These are phyloP conservation scores for Nycticebus coucang DNA, from an alignment of 2,113 vertebrate genomes.

Conservation along the genomic window DNA sequence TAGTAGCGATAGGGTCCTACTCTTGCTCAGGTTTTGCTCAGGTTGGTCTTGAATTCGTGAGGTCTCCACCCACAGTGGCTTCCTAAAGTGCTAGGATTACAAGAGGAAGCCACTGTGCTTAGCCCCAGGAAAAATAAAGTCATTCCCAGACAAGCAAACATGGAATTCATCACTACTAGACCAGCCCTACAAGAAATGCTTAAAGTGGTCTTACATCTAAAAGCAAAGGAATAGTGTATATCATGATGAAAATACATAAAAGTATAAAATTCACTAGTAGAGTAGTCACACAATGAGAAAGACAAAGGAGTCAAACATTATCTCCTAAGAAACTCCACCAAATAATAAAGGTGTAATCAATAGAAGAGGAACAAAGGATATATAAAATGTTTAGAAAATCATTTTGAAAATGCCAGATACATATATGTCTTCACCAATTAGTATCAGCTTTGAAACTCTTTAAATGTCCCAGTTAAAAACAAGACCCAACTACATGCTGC, in stretches of 20 bases:
- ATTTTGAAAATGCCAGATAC: not conserved
- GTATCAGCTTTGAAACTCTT: not conserved
- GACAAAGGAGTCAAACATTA: not conserved
- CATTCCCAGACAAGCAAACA: no score
- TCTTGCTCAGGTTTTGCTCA: no score
- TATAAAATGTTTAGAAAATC: not conserved
- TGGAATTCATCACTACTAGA: no score
- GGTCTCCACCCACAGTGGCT: no score
- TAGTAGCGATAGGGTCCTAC: no score
- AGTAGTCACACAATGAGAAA: not conserved
- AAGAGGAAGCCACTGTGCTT: no score
- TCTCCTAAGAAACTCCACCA: not conserved
- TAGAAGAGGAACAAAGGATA: not conserved
- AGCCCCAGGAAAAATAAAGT: no score
- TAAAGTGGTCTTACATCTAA: no score
- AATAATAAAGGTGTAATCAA: not conserved
- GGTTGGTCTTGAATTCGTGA: no score
- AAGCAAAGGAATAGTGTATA: not conserved
- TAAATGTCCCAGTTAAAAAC: not conserved
- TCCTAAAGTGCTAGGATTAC: no score
- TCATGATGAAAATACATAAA: not conserved
- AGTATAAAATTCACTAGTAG: not conserved
- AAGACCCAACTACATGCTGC: not conserved
- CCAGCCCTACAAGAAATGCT: no score
- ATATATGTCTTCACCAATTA: not conserved